Base-by-base conservation (phyloP, 2,888 invertebrate species). In the Thecophora atra region DNA sequence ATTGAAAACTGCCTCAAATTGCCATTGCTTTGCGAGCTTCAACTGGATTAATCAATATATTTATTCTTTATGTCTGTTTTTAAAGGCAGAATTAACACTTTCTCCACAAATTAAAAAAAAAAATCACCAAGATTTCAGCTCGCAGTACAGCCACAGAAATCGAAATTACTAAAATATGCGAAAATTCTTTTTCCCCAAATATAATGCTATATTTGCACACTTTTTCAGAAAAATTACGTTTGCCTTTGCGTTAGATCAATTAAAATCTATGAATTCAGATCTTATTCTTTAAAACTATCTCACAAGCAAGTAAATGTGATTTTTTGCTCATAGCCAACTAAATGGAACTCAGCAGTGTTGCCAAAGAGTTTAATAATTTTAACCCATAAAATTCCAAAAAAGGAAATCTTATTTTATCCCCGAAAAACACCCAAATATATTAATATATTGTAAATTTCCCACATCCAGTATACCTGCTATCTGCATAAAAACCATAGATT, bases 321-420 rank as follows among this genome's bases (percentile, higher is more conserved):
- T 64, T 65, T 70, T 75, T 75, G 72, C 72, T 69, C 72, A 71
- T 72, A 75, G 73, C 73, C 73, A 72, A 73, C 75, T 72, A 75
- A 73, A 68, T 71, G 71, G 73, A 75, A 75, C 73, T 75, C 71
- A 72, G 64, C 24, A 26, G 52, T 30, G 44, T 44, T 68, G 24
- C 58, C 24, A 2, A 66, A 42, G 60, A 42, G 47, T n/a, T 60
- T 58, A 66, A 66, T 52, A 51, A 47, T 51, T 66, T 52, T 66
- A n/a, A n/a, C n/a, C n/a, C n/a, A n/a, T n/a, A n/a, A n/a, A n/a
- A n/a, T n/a, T n/a, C n/a, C n/a, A n/a, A n/a, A n/a, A n/a, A n/a
- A n/a, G n/a, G n/a, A n/a, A n/a, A n/a, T n/a, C n/a, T n/a, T n/a
- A n/a, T n/a, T n/a, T n/a, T n/a, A n/a, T n/a, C n/a, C n/a, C n/a